These are phyloP conservation scores for Sussaba pulchella DNA, from an alignment of 2,888 invertebrate species.

Conservation along the genomic window DNA sequence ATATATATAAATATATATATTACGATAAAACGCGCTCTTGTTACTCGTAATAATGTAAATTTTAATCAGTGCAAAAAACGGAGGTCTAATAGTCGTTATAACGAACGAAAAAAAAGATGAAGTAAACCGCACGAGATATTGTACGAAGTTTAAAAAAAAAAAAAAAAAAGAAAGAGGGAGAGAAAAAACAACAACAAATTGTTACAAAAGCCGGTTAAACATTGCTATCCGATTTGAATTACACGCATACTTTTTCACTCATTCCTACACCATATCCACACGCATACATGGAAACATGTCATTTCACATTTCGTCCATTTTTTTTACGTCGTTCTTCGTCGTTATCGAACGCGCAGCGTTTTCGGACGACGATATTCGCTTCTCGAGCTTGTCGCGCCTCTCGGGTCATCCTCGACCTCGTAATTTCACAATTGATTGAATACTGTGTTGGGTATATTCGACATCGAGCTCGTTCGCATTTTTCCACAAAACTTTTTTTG, in stretches of 20 bases:
- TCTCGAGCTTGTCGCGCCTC: conserved; percentile 59
- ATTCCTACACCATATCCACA: conserved; percentile 25
- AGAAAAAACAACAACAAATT: conserved; percentile 45
- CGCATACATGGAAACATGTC: conserved; percentile 22
- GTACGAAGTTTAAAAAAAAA: conserved; percentile 38
- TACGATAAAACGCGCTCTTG: conserved; percentile 51
- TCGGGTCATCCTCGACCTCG: conserved; percentile 7
- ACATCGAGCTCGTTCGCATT: conserved; percentile 7
- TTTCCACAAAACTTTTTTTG: not conserved
- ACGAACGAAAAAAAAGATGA: conserved; percentile 40
- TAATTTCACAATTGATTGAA: not conserved
- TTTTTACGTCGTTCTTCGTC: conserved; percentile 79
- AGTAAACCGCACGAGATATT: conserved; percentile 34
- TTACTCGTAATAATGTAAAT: conserved; percentile 56
- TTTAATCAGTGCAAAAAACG: conserved; percentile 48
- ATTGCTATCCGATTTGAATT: conserved; percentile 73
- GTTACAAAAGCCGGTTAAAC: conserved; percentile 65
- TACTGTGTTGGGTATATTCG: not conserved
- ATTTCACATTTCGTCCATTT: conserved; percentile 78
- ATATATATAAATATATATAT: conserved; percentile 59
- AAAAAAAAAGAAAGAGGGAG: conserved; percentile 31
- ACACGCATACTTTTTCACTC: conserved; percentile 4
- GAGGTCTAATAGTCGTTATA: conserved; percentile 62
- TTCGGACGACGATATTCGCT: conserved; percentile 66
- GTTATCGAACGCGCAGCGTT: conserved; percentile 53